Conservation (phyloP, 1,140 invertebrate species). For the Muscidifurax raptorellus region DNA sequence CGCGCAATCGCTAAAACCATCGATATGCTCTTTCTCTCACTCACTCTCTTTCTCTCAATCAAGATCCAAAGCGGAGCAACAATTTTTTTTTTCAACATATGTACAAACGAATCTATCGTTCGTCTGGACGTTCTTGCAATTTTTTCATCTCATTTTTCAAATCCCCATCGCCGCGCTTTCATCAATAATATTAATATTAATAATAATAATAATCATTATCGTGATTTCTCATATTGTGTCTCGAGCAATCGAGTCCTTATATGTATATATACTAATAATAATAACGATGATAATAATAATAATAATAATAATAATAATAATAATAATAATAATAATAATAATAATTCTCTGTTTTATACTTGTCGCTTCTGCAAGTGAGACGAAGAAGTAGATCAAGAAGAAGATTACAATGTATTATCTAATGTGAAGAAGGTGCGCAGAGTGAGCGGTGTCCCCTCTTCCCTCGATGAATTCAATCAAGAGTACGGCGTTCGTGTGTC, state of each 20-base stretch:
- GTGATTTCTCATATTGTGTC: not conserved
- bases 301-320: not conserved
- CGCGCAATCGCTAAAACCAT: not conserved
- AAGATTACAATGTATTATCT: not conserved
- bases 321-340: not conserved
- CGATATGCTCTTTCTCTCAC: not conserved
- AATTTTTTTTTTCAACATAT: not conserved
- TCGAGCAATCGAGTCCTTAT: not conserved
- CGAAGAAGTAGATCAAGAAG: not conserved
- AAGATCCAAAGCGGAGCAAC: not conserved
- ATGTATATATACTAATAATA: no score
- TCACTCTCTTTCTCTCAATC: not conserved
- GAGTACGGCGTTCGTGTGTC: not conserved
- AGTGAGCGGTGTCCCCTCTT: not conserved
- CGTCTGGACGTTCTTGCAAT: not conserved
- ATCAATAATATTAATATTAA: not conserved
- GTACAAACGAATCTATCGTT: not conserved
- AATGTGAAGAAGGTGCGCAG: not conserved
- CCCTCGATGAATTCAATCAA: not conserved
- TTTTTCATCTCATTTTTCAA: not conserved
- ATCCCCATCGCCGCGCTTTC: not conserved
- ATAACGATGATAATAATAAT: not conserved
- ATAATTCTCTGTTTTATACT: not conserved
- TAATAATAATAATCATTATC: not conserved
- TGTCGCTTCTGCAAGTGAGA: not conserved